Evolutionary conservation across 2,797 vertebrate genomes (phyloP).

Genomic region (Sebastes wilsoni): DNA sequence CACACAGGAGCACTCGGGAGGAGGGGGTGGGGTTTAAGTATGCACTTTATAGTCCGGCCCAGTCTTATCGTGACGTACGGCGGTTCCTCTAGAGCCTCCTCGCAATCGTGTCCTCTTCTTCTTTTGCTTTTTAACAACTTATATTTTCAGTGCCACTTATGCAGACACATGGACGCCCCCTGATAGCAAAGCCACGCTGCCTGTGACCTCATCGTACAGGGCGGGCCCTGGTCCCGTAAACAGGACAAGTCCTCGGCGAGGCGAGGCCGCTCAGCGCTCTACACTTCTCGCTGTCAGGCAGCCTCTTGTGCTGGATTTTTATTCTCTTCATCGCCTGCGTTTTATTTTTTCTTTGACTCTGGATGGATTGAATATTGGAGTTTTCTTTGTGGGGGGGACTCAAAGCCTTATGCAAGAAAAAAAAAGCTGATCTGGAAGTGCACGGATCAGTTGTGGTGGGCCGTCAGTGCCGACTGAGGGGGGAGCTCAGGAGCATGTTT

Average conservation of each 20-base stretch:
- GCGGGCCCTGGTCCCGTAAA: constrained; percentile 24
- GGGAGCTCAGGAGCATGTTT: constrained; percentile 72
- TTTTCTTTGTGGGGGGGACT: constrained; percentile 43
- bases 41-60: constrained; percentile 81
- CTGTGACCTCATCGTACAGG: constrained; percentile 55
- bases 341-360: constrained; percentile 53
- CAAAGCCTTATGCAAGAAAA: constrained; percentile 75
- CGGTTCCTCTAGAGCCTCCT: constrained; percentile 72
- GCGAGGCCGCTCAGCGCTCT: constrained; percentile 47
- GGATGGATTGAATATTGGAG: constrained; percentile 41
- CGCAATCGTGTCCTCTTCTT: constrained; percentile 9
- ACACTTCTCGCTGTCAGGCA: constrained; percentile 48
- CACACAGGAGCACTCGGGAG: constrained; percentile 51
- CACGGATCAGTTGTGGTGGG: constrained; percentile 46
- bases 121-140: constrained; percentile 59
- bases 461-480: constrained; percentile 64
- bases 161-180: constrained; percentile 46
- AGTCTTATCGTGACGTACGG: constrained; percentile 55
- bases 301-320: constrained; percentile 57
- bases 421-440: constrained; percentile 48
- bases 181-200: constrained; percentile 45
- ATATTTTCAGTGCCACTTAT: constrained; percentile 66
- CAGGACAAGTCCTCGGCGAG: constrained; percentile 43
- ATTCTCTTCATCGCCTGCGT: constrained; percentile 42
- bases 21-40: constrained; percentile 62